phyloP scores from a whole-genome alignment of 2,113 vertebrate species.

The Rhea americana region DNA sequence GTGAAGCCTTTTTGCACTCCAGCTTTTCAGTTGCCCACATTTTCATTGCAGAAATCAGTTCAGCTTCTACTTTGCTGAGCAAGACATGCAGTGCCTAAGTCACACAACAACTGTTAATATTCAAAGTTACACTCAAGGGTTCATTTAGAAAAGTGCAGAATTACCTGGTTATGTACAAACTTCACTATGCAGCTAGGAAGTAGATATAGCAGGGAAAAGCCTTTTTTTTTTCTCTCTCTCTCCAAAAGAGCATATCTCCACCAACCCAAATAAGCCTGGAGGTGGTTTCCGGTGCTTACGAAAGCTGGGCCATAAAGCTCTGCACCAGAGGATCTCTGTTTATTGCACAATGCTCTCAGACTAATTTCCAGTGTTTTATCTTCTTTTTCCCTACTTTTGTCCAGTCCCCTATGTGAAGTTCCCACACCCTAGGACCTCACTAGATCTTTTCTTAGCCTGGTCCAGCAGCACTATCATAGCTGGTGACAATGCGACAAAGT shows the following conservation, averaged over 20 bases:
- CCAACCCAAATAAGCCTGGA: background rate
- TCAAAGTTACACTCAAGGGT: background rate
- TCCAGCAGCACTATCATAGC: background rate
- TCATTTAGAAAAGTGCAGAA: background rate
- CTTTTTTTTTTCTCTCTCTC: too few species aligned
- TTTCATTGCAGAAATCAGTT: background rate
- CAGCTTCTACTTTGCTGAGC: background rate
- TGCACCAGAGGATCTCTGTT: background rate
- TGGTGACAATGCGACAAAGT: background rate
- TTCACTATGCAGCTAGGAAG: fast-evolving
- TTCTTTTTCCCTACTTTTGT: background rate
- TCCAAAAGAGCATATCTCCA: background rate
- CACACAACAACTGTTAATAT: fast-evolving
- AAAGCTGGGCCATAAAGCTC: constrained; percentile 19
- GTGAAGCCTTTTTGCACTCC: background rate
- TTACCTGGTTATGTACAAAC: fast-evolving
- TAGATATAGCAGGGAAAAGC: background rate
- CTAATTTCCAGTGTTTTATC: background rate
- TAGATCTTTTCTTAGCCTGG: background rate
- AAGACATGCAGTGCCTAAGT: background rate
- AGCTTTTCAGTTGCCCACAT: background rate
- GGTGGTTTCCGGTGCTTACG: background rate
- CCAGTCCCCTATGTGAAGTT: background rate
- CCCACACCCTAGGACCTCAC: background rate
- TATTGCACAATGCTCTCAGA: background rate